phyloP scores from a whole-genome alignment of 2,888 invertebrate genomes.

The Diplazon laetatorius region DNA sequence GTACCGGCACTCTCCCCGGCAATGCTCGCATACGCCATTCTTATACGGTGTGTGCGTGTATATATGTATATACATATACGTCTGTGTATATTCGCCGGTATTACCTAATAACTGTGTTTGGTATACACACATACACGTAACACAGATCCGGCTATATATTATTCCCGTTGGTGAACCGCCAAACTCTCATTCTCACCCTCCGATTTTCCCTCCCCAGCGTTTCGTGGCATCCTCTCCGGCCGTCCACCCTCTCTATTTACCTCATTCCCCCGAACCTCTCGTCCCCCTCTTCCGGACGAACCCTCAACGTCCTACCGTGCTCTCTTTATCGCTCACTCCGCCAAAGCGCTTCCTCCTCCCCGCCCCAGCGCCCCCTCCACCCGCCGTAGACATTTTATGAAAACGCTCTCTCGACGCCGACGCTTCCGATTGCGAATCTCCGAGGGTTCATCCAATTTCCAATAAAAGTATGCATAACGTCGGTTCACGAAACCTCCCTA shows the following conservation, averaged over 20 bases:
- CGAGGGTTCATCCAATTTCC: conserved; percentile 51
- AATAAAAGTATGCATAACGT: conserved; percentile 49
- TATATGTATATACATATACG: background rate
- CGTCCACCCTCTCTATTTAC: conserved; percentile 27
- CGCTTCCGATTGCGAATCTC: conserved; percentile 54
- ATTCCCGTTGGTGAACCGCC: conserved; percentile 53
- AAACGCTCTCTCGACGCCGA: conserved; percentile 52
- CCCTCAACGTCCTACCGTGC: background rate
- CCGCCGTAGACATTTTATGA: conserved; percentile 50
- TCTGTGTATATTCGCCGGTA: conserved; percentile 7
- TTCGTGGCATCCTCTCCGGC: background rate
- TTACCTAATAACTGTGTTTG: conserved; percentile 3
- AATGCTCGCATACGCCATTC: background rate
- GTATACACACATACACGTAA: conserved; percentile 5
- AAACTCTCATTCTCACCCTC: conserved; percentile 47
- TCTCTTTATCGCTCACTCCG: conserved; percentile 44
- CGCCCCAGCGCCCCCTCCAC: no score
- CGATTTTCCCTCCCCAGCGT: background rate
- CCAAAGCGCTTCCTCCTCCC: conserved; percentile 7
- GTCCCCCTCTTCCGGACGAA: conserved; percentile 6
- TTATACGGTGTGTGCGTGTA: conserved; percentile 5
- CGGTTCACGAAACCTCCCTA: no score
- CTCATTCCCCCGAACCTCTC: conserved; percentile 4
- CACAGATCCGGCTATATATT: conserved; percentile 42
- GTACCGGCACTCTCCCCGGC: background rate